Evolutionary conservation across 2,797 vertebrate genomes (phyloP), one percentile per base, ranked within the genome.

Genomic region (Rousettus madagascariensis): DNA sequence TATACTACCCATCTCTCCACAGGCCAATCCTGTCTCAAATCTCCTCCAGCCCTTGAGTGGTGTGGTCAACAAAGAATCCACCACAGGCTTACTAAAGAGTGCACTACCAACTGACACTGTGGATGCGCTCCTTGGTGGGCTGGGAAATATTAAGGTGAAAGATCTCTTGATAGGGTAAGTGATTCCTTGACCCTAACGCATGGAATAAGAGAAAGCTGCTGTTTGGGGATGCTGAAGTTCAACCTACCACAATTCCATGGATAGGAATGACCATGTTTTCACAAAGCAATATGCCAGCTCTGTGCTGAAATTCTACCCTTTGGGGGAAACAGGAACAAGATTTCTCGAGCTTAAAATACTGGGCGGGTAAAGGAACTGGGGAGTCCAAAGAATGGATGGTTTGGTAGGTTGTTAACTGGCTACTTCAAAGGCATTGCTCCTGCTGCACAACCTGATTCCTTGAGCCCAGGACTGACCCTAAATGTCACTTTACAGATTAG

Each of bases 401-500:
- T 78, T 57, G 10, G 22, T 1, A 61, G 75, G 30, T 24, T 59
- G 19, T 71, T 88, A 86, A 61, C 3, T 49, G 43, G 3, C n/a
- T 46, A 4, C 33, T n/a, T 79, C 33, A 46, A 4, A 53, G 16
- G 16, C 24, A 36, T 33, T 85, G 49, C 84, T 77, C 78, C 66
- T 24, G 8, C 10, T 55, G 20, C 16, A 24, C 51, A 63, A 33
- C 8, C n/a, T 71, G 86, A 43, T 72, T 75, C 17, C 46, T 24
- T 69, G 63, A 80, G 16, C 22, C 22, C 79, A 71, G 22, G 10
- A 74, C 46, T 90, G 28, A 91, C 46, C 53, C 26, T 85, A 20
- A 36, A 72, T 94, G 5, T 93, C 16, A 30, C n/a, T 93, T 87
- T 94, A 61, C 94, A 97, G 97, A 38, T 41, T 96, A 26, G 1